These are phyloP conservation scores for Argopecten irradians DNA, from an alignment of 1,140 invertebrate species.

Conservation along the genomic window DNA sequence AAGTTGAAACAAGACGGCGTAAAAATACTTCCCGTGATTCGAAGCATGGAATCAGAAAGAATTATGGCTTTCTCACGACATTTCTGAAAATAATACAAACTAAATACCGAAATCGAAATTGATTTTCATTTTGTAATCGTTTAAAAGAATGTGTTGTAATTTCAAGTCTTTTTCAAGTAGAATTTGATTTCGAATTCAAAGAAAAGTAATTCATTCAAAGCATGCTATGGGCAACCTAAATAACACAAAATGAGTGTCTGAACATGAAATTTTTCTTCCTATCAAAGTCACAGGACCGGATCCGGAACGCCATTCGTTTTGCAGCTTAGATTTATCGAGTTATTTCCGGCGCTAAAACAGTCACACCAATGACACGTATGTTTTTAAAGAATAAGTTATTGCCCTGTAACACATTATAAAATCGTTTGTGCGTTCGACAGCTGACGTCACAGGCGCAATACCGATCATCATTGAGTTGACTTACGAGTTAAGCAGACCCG, in stretches of 20 bases:
- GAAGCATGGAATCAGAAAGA: no score
- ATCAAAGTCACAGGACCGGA: neutral
- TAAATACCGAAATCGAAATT: neutral
- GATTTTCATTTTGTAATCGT: neutral
- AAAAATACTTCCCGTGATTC: no score
- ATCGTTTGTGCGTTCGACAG: slow-evolving; percentile 7
- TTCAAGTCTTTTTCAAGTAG: neutral
- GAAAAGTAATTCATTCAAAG: neutral
- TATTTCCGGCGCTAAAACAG: neutral
- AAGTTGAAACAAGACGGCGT: no score
- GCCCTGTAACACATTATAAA: slow-evolving; percentile 10
- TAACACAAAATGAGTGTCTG: slow-evolving; percentile 1
- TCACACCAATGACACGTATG: neutral
- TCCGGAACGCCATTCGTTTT: neutral
- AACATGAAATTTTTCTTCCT: neutral
- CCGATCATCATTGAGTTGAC: neutral
- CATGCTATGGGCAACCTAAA: neutral
- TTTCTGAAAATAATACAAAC: neutral
- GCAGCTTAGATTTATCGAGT: neutral
- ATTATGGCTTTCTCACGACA: neutral
- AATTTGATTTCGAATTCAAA: neutral
- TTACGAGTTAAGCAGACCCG: neutral
- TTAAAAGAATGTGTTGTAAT: neutral
- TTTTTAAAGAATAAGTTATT: slow-evolving; percentile 2
- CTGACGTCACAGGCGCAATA: neutral